A percentile compares a stretch with the other conserved stretches of the same genome.
Conservation (phyloP, 2,797 vertebrate species). For the Myripristis jacobus region DNA sequence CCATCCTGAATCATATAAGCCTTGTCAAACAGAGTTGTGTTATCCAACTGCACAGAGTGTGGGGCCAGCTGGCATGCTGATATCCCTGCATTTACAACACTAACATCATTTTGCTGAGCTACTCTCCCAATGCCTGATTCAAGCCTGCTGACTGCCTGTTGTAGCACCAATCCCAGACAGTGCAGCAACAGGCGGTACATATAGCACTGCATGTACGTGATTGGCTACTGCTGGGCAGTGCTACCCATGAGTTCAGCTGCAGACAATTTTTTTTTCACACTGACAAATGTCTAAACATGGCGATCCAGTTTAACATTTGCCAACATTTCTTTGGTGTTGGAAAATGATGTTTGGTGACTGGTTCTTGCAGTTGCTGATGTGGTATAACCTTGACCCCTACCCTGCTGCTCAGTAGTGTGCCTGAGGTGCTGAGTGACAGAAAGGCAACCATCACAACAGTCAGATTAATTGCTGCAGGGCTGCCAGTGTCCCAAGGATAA, state of each 20-base stretch:
- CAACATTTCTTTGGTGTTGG: not conserved
- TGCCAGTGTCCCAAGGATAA: conserved; percentile 66
- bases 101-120: not conserved
- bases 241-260: not conserved
- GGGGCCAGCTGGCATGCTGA: not conserved
- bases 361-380: conserved; percentile 4
- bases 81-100: not conserved
- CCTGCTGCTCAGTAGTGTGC: conserved; percentile 45
- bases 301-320: conserved; percentile 19
- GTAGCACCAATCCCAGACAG: not conserved
- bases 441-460: conserved; percentile 51
- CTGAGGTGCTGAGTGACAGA: conserved; percentile 57
- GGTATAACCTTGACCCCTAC: conserved; percentile 30
- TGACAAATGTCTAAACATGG: not conserved
- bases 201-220: not conserved
- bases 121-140: not conserved
- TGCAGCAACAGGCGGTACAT: not conserved
- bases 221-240: no score
- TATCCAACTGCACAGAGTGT: not conserved
- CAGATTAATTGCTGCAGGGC: conserved; percentile 72
- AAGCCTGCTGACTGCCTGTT: not conserved
- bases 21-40: not conserved
- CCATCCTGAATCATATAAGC: not conserved
- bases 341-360: conserved; percentile 21
- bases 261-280: not conserved